phyloP scores from a whole-genome alignment of 2,113 vertebrate genomes.

The Nothoprocta perdicaria region DNA sequence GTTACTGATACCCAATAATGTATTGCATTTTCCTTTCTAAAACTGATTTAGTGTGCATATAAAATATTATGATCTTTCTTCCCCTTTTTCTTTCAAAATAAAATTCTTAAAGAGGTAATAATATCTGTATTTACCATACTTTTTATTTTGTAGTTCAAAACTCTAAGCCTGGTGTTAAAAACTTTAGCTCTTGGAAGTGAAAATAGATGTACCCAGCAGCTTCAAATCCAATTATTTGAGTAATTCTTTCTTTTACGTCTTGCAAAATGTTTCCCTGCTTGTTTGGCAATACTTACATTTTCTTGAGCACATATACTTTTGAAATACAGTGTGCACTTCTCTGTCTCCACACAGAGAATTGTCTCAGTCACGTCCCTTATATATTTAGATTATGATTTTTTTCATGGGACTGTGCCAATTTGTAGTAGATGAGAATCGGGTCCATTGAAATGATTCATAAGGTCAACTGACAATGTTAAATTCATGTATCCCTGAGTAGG shows the following conservation, averaged over 20 bases:
- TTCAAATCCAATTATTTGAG: conserved; percentile 46
- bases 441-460: neutral
- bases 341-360: neutral
- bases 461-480: neutral
- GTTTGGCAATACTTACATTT: neutral
- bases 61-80: conserved; percentile 53
- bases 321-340: neutral
- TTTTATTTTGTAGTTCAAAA: conserved; percentile 60
- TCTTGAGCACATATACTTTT: neutral
- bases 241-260: conserved; percentile 50
- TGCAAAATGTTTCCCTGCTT: conserved; percentile 37
- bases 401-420: neutral
- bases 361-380: neutral
- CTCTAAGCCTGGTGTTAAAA: conserved; percentile 32
- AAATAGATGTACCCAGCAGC: conserved; percentile 50
- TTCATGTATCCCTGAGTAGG: neutral
- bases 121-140: conserved; percentile 56
- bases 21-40: neutral
- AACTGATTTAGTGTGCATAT: conserved; percentile 40
- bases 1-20: conserved; percentile 35
- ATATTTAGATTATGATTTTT: neutral
- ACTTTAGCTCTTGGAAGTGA: conserved; percentile 17
- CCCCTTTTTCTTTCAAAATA: conserved; percentile 44
- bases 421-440: neutral
- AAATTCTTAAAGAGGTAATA: conserved; percentile 61